Base-by-base conservation (phyloP, 2,888 invertebrate species). In the Nymphalis polychloros region DNA sequence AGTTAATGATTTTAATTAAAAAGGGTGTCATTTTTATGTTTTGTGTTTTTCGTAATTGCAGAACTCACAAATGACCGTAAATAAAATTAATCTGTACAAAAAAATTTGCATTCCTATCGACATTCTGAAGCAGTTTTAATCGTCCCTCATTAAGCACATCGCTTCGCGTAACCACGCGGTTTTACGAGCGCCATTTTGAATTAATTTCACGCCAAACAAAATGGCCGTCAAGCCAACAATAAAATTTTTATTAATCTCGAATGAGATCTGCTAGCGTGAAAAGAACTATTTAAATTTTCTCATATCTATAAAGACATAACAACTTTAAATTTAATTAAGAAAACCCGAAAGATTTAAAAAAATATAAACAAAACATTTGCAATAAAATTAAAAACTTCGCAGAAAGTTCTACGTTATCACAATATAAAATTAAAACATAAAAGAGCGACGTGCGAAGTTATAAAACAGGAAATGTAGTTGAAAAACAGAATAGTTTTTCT, bases 141-240 rank as follows among this genome's bases (percentile, higher is more conserved):
- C 87, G 87, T 79, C 78, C 75, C 86, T 90, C 90, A 90, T 91
- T 90, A 90, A 88, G 86, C 82, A 82, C 86, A 86, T 86, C 79
- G 84, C 83, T 80, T 77, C 82, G 84, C 86, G 85, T 86, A 86
- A 85, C 88, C 89, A 81, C 85, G 81, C 80, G 80, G 82, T 86
- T 87, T 86, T 84, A 84, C 78, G 81, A 76, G 75, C 73, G 86
- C 89, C 91, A 90, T 90, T 85, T 92, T 91, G 89, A 88, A 91
- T 91, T 90, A 87, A 89, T 90, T 88, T 82, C 79, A 77, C 85
- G 78, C 81, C 82, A 86, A 86, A 87, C 89, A 89, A 90, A 86
- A 90, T 90, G 90, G 89, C 70, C 74, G 75, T 75, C 75, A 75
- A 76, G 79, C 76, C 73, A 78, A 84, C 84, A 84, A 84, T 89